phyloP scores from a whole-genome alignment of 2,113 vertebrate species.

The Drymodes brunneopygia region DNA sequence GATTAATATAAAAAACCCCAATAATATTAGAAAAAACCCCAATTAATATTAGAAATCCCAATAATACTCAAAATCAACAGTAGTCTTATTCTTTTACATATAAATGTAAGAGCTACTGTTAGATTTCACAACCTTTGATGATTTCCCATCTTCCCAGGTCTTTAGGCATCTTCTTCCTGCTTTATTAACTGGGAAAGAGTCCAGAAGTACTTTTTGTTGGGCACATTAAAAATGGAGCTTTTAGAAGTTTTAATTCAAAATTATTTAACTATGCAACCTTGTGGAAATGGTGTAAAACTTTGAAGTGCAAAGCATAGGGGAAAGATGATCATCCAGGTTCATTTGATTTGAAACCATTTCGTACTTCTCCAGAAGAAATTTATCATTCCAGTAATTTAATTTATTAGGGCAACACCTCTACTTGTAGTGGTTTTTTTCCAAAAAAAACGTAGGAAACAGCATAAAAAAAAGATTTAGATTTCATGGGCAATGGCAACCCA shows the following conservation, averaged over 20 bases:
- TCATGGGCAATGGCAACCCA: not conserved
- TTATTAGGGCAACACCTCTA: not conserved
- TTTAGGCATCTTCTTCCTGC: not conserved
- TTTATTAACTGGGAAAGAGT: conserved; percentile 2
- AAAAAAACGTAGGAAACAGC: not conserved
- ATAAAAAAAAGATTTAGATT: not conserved
- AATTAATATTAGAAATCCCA: not conserved
- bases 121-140: not conserved
- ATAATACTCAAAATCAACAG: not conserved
- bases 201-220: not conserved
- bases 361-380: not conserved
- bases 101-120: not conserved
- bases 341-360: not conserved
- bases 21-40: too few species aligned
- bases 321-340: not conserved
- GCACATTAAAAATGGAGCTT: conserved; percentile 26
- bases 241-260: conserved; percentile 53
- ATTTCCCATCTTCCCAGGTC: not conserved
- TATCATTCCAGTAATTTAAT: not conserved
- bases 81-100: not conserved
- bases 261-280: not conserved
- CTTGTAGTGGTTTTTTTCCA: not conserved
- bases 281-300: not conserved
- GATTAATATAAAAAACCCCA: not conserved
- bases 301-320: not conserved